phyloP scores from a whole-genome alignment of 1,140 invertebrate genomes.

The Lordiphosa mommai region DNA sequence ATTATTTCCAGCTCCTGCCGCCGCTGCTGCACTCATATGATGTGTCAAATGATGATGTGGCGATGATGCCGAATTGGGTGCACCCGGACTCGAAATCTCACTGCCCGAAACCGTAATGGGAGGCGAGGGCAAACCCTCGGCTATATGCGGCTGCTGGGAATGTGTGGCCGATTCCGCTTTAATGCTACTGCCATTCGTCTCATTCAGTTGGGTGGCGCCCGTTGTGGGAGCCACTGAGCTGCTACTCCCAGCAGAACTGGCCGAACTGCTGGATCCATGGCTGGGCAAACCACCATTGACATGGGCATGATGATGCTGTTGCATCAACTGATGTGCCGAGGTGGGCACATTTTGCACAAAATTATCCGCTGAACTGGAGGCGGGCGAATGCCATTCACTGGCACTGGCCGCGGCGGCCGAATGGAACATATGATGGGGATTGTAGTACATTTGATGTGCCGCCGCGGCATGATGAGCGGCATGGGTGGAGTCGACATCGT shows the following conservation, averaged over 20 bases:
- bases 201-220: constrained; percentile 66
- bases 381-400: constrained; percentile 73
- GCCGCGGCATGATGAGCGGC: constrained; percentile 61
- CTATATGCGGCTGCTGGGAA: constrained; percentile 61
- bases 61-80: constrained; percentile 78
- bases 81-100: constrained; percentile 85
- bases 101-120: constrained; percentile 84
- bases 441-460: constrained; percentile 80
- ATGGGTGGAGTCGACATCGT: constrained; percentile 79
- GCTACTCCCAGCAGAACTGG: constrained; percentile 78
- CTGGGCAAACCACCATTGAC: constrained; percentile 47
- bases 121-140: constrained; percentile 81
- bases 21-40: constrained; percentile 53
- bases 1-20: constrained; percentile 40
- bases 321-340: constrained; percentile 80
- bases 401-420: constrained; percentile 54
- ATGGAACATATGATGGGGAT: constrained; percentile 76
- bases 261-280: constrained; percentile 67
- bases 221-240: constrained; percentile 51
- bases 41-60: constrained; percentile 70
- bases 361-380: constrained; percentile 67
- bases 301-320: constrained; percentile 68
- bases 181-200: constrained; percentile 57
- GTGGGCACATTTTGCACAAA: constrained; percentile 67
- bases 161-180: constrained; percentile 34